Evolutionary conservation across 2,113 vertebrate genomes (phyloP).

Genomic region (Melanotaenia duboulayi): DNA sequence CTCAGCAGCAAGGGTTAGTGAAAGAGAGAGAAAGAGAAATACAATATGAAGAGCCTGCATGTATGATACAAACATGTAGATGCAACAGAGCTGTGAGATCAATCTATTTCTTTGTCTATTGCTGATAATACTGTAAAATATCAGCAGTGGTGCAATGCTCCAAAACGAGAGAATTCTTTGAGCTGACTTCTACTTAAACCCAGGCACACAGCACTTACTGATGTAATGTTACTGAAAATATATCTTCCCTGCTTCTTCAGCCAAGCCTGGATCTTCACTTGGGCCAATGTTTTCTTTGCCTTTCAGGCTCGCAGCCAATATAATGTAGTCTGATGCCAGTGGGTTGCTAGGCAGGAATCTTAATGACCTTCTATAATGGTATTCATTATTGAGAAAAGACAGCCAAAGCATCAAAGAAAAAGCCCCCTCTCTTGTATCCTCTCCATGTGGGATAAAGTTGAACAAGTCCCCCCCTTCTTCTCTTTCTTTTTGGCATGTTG

Average conservation of each 20-base stretch:
- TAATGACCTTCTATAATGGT: constrained; percentile 47
- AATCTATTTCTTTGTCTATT: not conserved
- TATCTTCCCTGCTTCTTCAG: constrained; percentile 45
- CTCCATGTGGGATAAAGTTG: constrained; percentile 41
- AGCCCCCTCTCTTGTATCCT: constrained; percentile 27
- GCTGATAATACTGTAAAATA: constrained; percentile 22
- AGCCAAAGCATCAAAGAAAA: constrained; percentile 48
- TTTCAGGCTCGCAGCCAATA: constrained; percentile 54
- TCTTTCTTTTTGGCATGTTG: constrained; percentile 25
- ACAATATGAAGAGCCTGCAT: constrained; percentile 29
- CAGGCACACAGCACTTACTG: constrained; percentile 49
- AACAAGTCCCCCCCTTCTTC: constrained; percentile 7
- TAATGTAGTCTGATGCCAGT: constrained; percentile 55
- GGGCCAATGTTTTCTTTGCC: constrained; percentile 59
- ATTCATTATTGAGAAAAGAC: constrained; percentile 58
- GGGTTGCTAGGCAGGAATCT: constrained; percentile 53
- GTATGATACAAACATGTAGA: constrained; percentile 29
- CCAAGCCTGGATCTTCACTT: constrained; percentile 47
- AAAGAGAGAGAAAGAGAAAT: constrained; percentile 31
- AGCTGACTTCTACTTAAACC: constrained; percentile 46
- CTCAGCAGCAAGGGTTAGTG: constrained; percentile 22
- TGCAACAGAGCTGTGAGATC: not conserved
- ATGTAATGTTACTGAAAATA: constrained; percentile 71
- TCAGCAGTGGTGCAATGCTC: constrained; percentile 14
- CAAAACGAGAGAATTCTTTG: constrained; percentile 38